A percentile compares a stretch with the other conserved stretches of the same genome.
Evolutionary conservation across 2,797 vertebrate species (phyloP).

Genomic region (Peromyscus nudipes): DNA sequence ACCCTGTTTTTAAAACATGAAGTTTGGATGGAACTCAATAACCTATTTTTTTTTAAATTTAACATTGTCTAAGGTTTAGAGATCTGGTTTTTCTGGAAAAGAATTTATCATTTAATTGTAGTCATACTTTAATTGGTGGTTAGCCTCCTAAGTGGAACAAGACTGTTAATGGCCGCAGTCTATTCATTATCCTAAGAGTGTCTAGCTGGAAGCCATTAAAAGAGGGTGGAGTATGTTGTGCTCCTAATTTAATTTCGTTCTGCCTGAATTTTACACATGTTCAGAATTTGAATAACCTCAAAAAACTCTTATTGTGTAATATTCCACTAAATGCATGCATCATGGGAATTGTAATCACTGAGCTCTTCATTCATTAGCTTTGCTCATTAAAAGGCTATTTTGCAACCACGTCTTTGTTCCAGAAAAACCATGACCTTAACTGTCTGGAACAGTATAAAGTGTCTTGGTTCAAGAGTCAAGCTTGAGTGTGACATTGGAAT

Average conservation of each 20-base stretch:
- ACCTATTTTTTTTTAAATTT: neutral
- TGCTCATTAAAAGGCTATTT: conserved; percentile 66
- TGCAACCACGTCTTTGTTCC: conserved; percentile 49
- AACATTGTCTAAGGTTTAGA: conserved; percentile 32
- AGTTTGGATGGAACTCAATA: neutral
- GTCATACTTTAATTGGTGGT: conserved; percentile 48
- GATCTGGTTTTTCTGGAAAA: conserved; percentile 47
- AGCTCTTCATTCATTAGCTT: conserved; percentile 55
- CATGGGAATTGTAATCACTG: conserved; percentile 7
- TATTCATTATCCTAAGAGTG: conserved; percentile 11
- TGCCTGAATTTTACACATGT: conserved; percentile 52
- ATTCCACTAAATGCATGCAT: conserved; percentile 39
- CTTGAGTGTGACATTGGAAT: neutral
- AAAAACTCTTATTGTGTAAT: conserved; percentile 58
- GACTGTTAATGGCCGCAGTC: conserved; percentile 12
- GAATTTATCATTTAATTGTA: conserved; percentile 46
- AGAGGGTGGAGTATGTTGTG: neutral
- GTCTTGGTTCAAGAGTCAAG: conserved; percentile 28
- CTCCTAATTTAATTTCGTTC: conserved; percentile 48
- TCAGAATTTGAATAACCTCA: conserved; percentile 65
- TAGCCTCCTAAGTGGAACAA: conserved; percentile 52
- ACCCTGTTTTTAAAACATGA: conserved; percentile 21
- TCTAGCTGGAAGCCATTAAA: conserved; percentile 57
- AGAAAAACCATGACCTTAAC: conserved; percentile 65
- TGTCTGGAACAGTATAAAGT: conserved; percentile 56